A percentile compares a stretch with the other conserved stretches of the same genome.
phyloP scores from a whole-genome alignment of 2,888 invertebrate species.

The Blastobasis adustella region DNA sequence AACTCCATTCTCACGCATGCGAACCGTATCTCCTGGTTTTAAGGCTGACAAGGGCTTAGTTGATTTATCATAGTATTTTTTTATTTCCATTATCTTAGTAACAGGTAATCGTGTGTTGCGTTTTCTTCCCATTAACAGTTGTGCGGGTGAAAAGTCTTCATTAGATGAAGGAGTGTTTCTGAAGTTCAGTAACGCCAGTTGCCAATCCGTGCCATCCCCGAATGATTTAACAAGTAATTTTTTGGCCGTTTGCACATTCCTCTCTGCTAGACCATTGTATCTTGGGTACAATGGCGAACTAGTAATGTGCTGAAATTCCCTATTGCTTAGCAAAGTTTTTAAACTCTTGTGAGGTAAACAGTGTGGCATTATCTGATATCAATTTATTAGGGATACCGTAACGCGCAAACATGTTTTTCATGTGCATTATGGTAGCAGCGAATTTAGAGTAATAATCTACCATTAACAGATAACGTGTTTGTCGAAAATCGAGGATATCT shows the following conservation, averaged over 20 bases:
- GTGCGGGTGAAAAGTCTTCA: conserved; percentile 6
- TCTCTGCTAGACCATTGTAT: conserved; percentile 6
- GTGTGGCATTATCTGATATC: neutral
- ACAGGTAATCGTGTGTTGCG: conserved; percentile 1
- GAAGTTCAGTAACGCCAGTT: conserved; percentile 4
- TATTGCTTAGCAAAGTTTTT: neutral
- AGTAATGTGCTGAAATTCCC: conserved; percentile 6
- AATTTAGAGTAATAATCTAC: conserved; percentile 9
- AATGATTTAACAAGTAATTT: neutral
- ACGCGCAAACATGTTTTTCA: conserved; percentile 4
- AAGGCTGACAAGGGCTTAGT: neutral
- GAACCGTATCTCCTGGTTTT: neutral
- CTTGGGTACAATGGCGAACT: conserved; percentile 5
- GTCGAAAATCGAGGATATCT: conserved; percentile 5
- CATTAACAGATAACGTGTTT: conserved; percentile 5
- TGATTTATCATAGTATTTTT: neutral
- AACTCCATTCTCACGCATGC: neutral
- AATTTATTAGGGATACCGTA: conserved; percentile 7
- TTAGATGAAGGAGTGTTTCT: conserved; percentile 6
- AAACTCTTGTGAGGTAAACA: conserved; percentile 5
- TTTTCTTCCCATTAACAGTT: conserved; percentile 6
- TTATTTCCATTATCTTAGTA: neutral
- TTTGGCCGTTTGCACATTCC: conserved; percentile 4
- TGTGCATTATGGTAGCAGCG: neutral
- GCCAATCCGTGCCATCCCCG: neutral